Evolutionary conservation across 2,888 invertebrate genomes (phyloP), one percentile per base, ranked within the genome.

Genomic region (Phrixothrix hirtus): DNA sequence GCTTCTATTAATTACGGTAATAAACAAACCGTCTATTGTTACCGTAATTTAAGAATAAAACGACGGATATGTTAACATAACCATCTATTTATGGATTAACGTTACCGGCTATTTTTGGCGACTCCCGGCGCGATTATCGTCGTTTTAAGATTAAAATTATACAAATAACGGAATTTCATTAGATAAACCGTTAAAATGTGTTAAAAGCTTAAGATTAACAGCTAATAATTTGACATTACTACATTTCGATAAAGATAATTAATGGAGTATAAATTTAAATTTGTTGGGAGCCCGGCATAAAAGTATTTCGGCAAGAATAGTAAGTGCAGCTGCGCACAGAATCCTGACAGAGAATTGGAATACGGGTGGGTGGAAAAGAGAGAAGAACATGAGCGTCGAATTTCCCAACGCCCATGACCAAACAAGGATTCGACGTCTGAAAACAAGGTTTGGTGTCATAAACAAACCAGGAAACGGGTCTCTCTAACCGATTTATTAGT

Each of bases 381-480:
- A 72, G 53, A 57, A 61, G 60, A 44, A 61, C 44, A 59, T 70
- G 66, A 66, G 71, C 70, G 78, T 82, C 82, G 79, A 79, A 83
- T 84, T 84, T 84, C 83, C 79, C 79, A 79, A 80, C 80, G 81
- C 68, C 82, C 79, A 82, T 84, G 83, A 83, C 85, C 85, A 84
- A 84, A 85, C 83, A 84, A 83, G 85, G 85, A 80, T 80, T 79
- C 83, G 80, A 78, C 78, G 79, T 77, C 77, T 77, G 78, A 79
- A 78, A 78, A 78, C 78, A 37, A 37, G 39, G 27, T 38, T 31
- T 39, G 35, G 21, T 21, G 39, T 44, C 37, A 46, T 49, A 55
- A 49, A 55, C 42, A 46, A 44, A 50, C 25, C 31, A 32, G 42
- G 37, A 55, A 55, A 37, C 29, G n/a, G 31, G 9, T 37, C 37